phyloP scores from a whole-genome alignment of 2,113 vertebrate genomes.

The Gambusia affinis region DNA sequence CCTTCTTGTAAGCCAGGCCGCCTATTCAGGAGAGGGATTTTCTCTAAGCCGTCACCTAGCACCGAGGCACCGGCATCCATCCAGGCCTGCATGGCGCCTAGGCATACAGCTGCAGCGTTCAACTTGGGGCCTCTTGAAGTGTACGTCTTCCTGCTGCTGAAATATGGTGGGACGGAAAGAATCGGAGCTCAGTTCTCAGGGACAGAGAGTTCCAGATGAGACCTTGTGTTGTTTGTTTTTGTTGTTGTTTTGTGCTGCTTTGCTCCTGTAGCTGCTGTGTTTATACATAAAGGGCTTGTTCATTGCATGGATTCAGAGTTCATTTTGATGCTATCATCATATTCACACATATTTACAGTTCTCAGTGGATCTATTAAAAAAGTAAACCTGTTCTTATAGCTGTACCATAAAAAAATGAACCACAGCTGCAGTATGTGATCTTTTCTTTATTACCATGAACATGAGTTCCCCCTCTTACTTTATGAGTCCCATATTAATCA shows the following conservation, averaged over 20 bases:
- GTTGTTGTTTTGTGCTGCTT: not conserved
- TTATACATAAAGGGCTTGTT: not conserved
- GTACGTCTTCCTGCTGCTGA: constrained; percentile 56
- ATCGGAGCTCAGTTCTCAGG: constrained; percentile 32
- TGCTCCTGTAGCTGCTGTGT: not conserved
- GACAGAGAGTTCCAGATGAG: constrained; percentile 34
- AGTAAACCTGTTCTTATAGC: not conserved
- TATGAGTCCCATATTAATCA: not conserved
- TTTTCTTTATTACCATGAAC: not conserved
- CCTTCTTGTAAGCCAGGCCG: constrained; percentile 59
- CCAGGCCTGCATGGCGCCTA: constrained; percentile 48
- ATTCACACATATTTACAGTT: not conserved
- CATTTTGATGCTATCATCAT: not conserved
- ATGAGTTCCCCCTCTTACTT: not conserved
- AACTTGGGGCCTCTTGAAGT: constrained; percentile 36
- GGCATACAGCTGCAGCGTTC: constrained; percentile 45
- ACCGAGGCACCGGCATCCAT: constrained; percentile 40
- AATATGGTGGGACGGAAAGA: constrained; percentile 19
- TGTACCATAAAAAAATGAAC: not conserved
- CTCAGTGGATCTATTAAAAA: constrained; percentile 7
- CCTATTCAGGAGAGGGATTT: constrained; percentile 70
- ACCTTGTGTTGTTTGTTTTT: constrained; percentile 11
- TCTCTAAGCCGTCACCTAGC: constrained; percentile 68
- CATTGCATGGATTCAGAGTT: not conserved
- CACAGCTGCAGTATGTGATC: not conserved